These are phyloP conservation scores for Dasypogon diadema DNA, from an alignment of 2,888 invertebrate species.

Conservation along the genomic window DNA sequence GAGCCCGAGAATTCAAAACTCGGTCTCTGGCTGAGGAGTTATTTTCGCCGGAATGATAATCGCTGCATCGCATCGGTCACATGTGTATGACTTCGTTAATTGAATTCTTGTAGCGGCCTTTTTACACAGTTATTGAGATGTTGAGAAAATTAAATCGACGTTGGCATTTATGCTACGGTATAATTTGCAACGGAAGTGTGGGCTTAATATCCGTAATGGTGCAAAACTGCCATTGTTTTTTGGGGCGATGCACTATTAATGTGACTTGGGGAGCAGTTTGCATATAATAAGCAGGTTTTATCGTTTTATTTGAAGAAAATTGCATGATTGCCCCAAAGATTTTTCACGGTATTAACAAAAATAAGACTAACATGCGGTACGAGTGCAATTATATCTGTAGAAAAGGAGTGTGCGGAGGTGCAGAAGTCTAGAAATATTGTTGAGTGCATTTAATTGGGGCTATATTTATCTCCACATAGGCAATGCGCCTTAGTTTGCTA, in stretches of 20 bases:
- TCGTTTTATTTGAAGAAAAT: too few species aligned
- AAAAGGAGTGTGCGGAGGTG: too few species aligned
- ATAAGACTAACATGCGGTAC: too few species aligned
- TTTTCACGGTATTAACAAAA: too few species aligned
- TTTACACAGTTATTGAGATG: constrained; percentile 41
- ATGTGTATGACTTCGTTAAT: constrained; percentile 48
- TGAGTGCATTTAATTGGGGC: too few species aligned
- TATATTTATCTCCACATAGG: too few species aligned
- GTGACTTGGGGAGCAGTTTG: too few species aligned
- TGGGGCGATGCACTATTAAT: neutral
- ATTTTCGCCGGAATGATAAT: constrained; percentile 48
- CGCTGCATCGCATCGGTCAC: constrained; percentile 48
- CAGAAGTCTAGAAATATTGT: too few species aligned
- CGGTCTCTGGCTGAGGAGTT: constrained; percentile 6
- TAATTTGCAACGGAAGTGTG: constrained; percentile 48
- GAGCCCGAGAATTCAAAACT: constrained; percentile 15
- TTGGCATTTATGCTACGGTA: constrained; percentile 16
- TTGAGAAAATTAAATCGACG: constrained; percentile 19
- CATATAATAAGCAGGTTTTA: too few species aligned
- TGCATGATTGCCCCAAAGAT: too few species aligned
- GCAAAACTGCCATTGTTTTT: constrained; percentile 17
- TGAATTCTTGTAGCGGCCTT: constrained; percentile 41
- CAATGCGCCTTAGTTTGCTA: too few species aligned
- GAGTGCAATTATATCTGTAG: too few species aligned
- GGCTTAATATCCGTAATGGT: constrained; percentile 17